Evolutionary conservation across 2,888 invertebrate genomes (phyloP), one percentile per base, ranked within the genome.

Genomic region (Euclidia mi): DNA sequence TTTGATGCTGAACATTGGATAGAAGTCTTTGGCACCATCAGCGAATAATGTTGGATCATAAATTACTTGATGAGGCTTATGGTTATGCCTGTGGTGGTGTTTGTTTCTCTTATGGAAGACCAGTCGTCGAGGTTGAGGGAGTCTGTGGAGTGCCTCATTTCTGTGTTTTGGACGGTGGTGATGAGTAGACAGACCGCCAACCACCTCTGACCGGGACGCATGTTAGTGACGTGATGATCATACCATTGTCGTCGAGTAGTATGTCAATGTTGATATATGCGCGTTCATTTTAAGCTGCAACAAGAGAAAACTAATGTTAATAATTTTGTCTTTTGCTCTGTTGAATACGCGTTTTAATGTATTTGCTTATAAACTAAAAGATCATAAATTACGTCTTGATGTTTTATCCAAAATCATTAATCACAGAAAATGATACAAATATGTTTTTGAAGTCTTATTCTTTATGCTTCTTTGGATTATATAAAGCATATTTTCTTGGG

Each of bases 71-170:
- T 75, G 71, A 57, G 85, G 86, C 84, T 90, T 91, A 53, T 92
- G 92, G 51, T 89, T 85, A 52, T 92, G 91, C 17, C 91, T 76
- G 65, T 91, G 92, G 44, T 92, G 92, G 60, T 90, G 92, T 18
- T 76, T 77, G 45, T 81, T 83, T 31, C 76, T 68, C n/a, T 76
- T 75, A 51, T 79, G 69, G 56, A 84, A 80, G 55, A 72, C 63
- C 18, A 56, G 48, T 80, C 79, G 3, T 71, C 70, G 48, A 68
- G 62, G 50, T 77, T 77, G 25, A 70, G 56, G 20, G 65, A 52
- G 53, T 81, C 80, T 17, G 75, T 81, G 7, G 84, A 71, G 62
- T 83, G 82, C 58, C 72, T 90, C 91, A 90, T 88, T 79, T 91
- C 91, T 14, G 90, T 83, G 64, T 78, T 79, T 11, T 83, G 86